These are phyloP conservation scores for Taphrorychus bicolor DNA, from an alignment of 2,888 invertebrate genomes.

Conservation along the genomic window DNA sequence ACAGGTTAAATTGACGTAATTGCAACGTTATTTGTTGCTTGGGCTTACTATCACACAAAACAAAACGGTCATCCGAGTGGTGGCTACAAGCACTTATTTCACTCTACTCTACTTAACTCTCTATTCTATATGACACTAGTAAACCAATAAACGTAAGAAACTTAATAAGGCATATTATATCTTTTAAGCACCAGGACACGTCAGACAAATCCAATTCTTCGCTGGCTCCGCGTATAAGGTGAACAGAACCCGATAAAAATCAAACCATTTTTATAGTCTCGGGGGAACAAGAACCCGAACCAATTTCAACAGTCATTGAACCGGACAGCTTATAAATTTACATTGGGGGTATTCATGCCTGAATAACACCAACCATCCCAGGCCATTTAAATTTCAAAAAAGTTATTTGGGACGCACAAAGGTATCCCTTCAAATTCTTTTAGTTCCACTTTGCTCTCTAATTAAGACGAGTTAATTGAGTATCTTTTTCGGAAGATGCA, in stretches of 20 bases:
- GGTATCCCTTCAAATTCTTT: neutral
- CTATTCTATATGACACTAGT: no score
- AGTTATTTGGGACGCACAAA: neutral
- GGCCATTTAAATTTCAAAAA: neutral
- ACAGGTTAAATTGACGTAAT: no score
- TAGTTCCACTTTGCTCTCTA: neutral
- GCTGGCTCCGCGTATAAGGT: conserved; percentile 11
- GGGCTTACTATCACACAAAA: neutral
- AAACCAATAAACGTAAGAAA: neutral
- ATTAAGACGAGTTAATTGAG: neutral
- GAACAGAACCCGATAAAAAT: conserved; percentile 19
- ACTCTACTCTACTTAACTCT: no score
- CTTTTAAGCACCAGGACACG: neutral
- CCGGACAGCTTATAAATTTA: conserved; percentile 14
- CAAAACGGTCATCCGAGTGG: neutral
- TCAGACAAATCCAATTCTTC: neutral
- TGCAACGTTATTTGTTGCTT: no score
- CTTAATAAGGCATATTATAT: no score
- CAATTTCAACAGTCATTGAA: conserved; percentile 23
- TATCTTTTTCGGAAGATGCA: neutral
- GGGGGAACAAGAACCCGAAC: conserved; percentile 14
- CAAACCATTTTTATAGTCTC: conserved; percentile 22
- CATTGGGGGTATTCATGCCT: conserved; percentile 4
- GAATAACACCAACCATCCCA: conserved; percentile 3
- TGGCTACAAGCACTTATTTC: no score